A percentile compares a stretch with the other conserved stretches of the same genome.
Evolutionary conservation across 1,140 invertebrate species (phyloP).

Genomic region (Drosophila littoralis): DNA sequence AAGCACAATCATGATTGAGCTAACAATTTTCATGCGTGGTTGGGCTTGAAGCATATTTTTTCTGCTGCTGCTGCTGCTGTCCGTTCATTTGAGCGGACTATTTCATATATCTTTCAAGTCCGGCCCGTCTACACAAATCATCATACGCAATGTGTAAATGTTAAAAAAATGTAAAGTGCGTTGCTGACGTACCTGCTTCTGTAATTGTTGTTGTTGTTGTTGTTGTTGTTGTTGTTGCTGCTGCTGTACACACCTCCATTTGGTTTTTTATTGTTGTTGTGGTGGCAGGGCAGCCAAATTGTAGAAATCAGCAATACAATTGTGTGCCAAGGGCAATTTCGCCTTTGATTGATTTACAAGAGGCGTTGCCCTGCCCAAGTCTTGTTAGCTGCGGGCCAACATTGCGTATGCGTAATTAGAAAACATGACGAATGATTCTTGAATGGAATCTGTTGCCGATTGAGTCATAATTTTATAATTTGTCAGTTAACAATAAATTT

Average conservation of each 20-base stretch:
- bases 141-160: slow-evolving; percentile 64
- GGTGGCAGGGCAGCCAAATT: slow-evolving; percentile 26
- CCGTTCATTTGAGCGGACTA: slow-evolving; percentile 44
- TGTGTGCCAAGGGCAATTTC: slow-evolving; percentile 77
- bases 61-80: slow-evolving; percentile 26
- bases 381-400: slow-evolving; percentile 30
- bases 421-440: slow-evolving; percentile 35
- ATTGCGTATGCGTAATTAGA: slow-evolving; percentile 70
- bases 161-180: slow-evolving; percentile 57
- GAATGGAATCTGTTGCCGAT: slow-evolving; percentile 53
- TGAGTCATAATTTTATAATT: slow-evolving; percentile 81
- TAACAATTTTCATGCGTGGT: slow-evolving; percentile 63
- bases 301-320: slow-evolving; percentile 30
- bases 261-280: slow-evolving; percentile 40
- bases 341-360: slow-evolving; percentile 77
- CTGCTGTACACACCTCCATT: slow-evolving; percentile 31
- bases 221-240: slow-evolving; percentile 25
- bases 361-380: slow-evolving; percentile 33
- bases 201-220: slow-evolving; percentile 12
- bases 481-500: slow-evolving; percentile 62
- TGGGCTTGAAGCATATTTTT: slow-evolving; percentile 27
- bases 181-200: slow-evolving; percentile 36
- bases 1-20: slow-evolving; percentile 30
- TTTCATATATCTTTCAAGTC: slow-evolving; percentile 63
- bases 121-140: slow-evolving; percentile 73